Percentiles rank a stretch among this genome's conserved stretches.
Conservation (phyloP, 2,888 invertebrate genomes). For the Philaethria dido region DNA sequence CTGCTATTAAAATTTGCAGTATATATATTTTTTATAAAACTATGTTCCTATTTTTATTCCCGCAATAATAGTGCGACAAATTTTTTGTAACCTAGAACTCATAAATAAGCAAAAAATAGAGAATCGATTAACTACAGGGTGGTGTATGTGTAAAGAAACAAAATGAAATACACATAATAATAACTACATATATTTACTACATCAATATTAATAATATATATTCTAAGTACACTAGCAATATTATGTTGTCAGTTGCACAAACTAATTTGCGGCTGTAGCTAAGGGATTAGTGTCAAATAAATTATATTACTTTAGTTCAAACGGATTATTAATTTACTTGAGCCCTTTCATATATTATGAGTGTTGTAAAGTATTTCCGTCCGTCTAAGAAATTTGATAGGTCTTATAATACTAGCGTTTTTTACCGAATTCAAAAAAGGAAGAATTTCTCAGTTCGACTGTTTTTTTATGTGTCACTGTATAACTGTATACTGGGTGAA, state of each 20-base stretch:
- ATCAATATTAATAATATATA: constrained; percentile 5
- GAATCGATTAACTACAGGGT: too few species aligned
- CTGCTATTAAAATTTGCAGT: too few species aligned
- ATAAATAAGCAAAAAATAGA: too few species aligned
- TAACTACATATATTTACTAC: background rate
- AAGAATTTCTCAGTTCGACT: too few species aligned
- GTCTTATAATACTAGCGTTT: background rate
- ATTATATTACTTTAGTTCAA: constrained; percentile 13
- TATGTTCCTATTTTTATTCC: too few species aligned
- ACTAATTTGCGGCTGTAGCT: constrained; percentile 13
- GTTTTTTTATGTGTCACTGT: too few species aligned
- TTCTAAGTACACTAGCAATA: background rate
- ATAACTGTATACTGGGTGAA: too few species aligned
- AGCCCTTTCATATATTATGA: constrained; percentile 1
- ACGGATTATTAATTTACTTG: constrained; percentile 20
- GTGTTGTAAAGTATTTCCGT: constrained; percentile 8
- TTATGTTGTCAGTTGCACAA: constrained; percentile 21
- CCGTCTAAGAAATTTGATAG: background rate
- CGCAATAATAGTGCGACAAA: too few species aligned
- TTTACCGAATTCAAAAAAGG: too few species aligned
- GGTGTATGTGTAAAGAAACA: too few species aligned
- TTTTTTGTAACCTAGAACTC: too few species aligned
- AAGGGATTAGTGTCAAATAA: constrained; percentile 20
- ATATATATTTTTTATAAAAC: too few species aligned
- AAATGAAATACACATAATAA: background rate